Base-by-base conservation (phyloP, 1,140 invertebrate species). In the Drosophila leontia region DNA sequence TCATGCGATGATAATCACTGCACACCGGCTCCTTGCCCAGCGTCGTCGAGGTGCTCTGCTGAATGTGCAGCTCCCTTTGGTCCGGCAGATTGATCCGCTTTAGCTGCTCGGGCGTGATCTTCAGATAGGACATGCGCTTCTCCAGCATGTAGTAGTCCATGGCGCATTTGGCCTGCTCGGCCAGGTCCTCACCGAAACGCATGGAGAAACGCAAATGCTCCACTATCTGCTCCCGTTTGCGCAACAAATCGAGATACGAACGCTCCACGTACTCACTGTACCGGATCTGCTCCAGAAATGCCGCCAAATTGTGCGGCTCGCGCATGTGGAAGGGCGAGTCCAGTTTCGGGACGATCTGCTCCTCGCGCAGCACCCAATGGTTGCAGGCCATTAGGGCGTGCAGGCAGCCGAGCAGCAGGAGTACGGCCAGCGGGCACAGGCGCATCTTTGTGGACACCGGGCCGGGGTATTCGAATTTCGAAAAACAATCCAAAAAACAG, bases 281-380 rank as follows among this genome's bases (percentile, higher is more conserved):
- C n/a, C 76, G 80, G 45, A 98, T 97, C 94, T 98, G 97, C 35
- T 97, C 96, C 80, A 98, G 93, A 91, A 98, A 95, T 1, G 95
- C 95, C 48, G 97, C 92, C 29, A 98, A 93, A 93, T 98, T 97
- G 91, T 97, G 95, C 0, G 97, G 96, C 58, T 95, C 93, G 41
- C 95, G 94, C 93, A 98, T 93, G 92, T 96, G 95, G 93, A 96
- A 98, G 3, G 96, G 95, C 7, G 97, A 97, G 86, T 97, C 94
- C 45, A 94, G 70, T 94, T 96, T 91, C 34, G 80, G 79, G 8
- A 84, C 74, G 37, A 91, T 91, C 29, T 80, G 82, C 37, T 88
- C 87, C 56, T 92, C 91, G 39, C 90, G 82, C 1, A 92, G 58
- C 19, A 91, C 78, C 90, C 91, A 92, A 41, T 92, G 91, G 55